Evolutionary conservation across 2,797 vertebrate genomes (phyloP).

Genomic region (Sarcophilus harrisii): DNA sequence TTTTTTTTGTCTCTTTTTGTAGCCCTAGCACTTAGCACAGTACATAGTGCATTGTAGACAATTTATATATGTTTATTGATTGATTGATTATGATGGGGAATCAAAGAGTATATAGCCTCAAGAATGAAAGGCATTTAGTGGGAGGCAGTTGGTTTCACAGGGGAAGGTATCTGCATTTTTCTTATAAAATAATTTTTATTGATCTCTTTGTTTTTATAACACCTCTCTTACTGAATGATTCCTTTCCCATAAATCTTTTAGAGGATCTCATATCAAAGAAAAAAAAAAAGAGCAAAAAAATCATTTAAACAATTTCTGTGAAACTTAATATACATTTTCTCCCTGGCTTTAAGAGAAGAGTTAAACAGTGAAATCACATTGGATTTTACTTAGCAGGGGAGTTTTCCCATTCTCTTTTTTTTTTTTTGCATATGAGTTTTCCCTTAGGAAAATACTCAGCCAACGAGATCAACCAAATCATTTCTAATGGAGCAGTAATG

Average conservation of each 20-base stretch:
- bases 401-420: background rate
- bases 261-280: background rate
- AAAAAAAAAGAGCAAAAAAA: background rate
- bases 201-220: background rate
- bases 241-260: background rate
- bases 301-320: background rate
- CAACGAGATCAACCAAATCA: too few species aligned
- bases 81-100: background rate
- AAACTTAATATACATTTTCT: background rate
- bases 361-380: background rate
- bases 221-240: background rate
- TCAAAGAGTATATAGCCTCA: background rate
- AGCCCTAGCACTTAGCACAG: background rate
- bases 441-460: background rate
- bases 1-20: background rate
- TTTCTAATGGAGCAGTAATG: too few species aligned
- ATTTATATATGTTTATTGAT: background rate
- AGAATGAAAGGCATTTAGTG: background rate
- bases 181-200: background rate
- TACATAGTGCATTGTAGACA: background rate
- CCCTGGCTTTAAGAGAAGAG: background rate
- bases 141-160: background rate
- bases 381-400: background rate
- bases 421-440: background rate
- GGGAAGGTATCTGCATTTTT: background rate